Percentiles rank a stretch among this genome's conserved stretches.
These are phyloP conservation scores for Steinernema khuongi DNA, from an alignment of 1,140 invertebrate genomes.

Conservation along the genomic window DNA sequence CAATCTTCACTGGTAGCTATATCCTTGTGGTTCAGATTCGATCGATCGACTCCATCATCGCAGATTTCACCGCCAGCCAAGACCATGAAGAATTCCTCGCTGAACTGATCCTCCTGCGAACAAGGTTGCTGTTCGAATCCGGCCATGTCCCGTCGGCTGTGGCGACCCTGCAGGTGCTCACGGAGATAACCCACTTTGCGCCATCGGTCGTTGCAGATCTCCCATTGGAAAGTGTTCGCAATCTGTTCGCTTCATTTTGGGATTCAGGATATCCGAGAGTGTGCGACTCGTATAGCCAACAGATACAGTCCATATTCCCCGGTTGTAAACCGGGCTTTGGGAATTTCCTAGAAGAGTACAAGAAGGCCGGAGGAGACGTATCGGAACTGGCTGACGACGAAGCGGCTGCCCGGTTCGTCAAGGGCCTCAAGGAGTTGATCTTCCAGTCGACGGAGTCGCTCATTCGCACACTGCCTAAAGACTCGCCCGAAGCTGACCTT, in stretches of 20 bases:
- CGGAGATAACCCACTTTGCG: background rate
- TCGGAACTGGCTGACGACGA: background rate
- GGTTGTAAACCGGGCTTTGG: background rate
- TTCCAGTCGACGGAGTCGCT: background rate
- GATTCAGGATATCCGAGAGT: background rate
- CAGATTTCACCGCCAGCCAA: background rate
- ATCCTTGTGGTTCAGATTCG: background rate
- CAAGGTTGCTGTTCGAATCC: background rate
- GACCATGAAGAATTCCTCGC: background rate
- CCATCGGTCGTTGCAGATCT: background rate
- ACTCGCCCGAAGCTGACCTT: background rate
- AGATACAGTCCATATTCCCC: background rate
- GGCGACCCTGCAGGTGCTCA: background rate
- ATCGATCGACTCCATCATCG: background rate
- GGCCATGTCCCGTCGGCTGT: background rate
- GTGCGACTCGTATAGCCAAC: background rate
- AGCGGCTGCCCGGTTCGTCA: background rate
- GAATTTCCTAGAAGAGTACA: background rate
- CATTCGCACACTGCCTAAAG: background rate
- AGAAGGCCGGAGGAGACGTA: background rate
- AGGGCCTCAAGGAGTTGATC: background rate
- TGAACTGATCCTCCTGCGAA: background rate
- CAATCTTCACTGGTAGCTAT: background rate
- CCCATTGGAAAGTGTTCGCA: background rate
- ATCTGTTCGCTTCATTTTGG: background rate